These are phyloP conservation scores for Psammodynastes pulverulentus DNA, from an alignment of 2,113 vertebrate species.

Conservation along the genomic window DNA sequence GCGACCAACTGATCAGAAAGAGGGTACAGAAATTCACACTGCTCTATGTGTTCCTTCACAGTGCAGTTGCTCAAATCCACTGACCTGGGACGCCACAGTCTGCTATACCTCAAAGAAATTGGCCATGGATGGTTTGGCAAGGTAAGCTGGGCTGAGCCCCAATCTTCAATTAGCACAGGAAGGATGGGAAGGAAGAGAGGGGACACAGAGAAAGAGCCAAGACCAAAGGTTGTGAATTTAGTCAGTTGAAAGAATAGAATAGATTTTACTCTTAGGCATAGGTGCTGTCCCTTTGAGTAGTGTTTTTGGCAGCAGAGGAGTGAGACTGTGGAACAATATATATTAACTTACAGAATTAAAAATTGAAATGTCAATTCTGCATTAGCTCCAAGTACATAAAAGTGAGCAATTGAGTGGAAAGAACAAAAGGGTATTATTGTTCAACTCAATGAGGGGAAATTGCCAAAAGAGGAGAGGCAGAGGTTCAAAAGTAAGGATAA, in stretches of 20 bases:
- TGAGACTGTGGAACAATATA: neutral
- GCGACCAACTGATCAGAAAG: neutral
- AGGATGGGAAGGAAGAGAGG: neutral
- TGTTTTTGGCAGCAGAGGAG: neutral
- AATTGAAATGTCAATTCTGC: neutral
- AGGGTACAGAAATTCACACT: neutral
- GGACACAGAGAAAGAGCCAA: no score
- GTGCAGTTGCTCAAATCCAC: slow-evolving; percentile 84
- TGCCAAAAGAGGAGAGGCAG: neutral
- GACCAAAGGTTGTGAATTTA: neutral
- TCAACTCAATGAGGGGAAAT: neutral
- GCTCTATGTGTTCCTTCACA: slow-evolving; percentile 59
- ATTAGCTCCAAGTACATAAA: neutral
- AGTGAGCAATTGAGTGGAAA: neutral
- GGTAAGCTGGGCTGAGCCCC: slow-evolving; percentile 66
- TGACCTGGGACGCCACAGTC: slow-evolving; percentile 84
- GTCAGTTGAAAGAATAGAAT: neutral
- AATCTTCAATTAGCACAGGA: neutral
- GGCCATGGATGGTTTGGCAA: slow-evolving; percentile 95
- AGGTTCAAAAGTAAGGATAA: neutral
- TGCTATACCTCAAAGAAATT: slow-evolving; percentile 93
- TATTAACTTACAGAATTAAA: neutral
- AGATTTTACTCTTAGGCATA: neutral
- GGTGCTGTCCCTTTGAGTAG: neutral
- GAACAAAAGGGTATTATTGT: neutral